phyloP scores from a whole-genome alignment of 2,797 vertebrate species.

The Avahi laniger region DNA sequence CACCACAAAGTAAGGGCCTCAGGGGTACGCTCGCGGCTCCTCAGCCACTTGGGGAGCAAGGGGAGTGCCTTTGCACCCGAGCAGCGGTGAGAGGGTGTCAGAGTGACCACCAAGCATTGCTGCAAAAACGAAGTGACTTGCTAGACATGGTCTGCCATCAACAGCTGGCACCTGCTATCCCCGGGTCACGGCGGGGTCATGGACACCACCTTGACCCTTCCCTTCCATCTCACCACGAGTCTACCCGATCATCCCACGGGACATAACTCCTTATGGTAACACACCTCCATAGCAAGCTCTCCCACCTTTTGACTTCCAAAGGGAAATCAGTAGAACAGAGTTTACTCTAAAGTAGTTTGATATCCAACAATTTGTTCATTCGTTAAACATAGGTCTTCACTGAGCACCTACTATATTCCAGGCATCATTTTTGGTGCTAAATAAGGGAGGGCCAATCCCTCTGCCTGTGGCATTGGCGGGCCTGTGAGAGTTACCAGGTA shows the following conservation, averaged over 20 bases:
- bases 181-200: background rate
- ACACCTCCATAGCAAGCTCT: background rate
- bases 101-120: background rate
- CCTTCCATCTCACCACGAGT: background rate
- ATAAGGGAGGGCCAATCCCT: background rate
- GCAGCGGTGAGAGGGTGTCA: background rate
- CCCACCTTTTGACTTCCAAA: background rate
- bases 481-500: background rate
- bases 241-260: background rate
- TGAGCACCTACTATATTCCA: background rate
- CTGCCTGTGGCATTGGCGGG: background rate
- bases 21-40: background rate
- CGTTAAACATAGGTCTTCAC: background rate
- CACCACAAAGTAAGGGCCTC: background rate
- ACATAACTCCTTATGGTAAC: background rate
- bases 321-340: background rate
- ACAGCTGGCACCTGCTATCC: background rate
- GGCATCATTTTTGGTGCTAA: background rate
- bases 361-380: background rate
- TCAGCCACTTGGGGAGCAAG: background rate
- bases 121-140: background rate
- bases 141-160: background rate
- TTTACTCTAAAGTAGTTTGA: background rate
- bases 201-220: background rate
- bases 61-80: background rate